Evolutionary conservation across 1,140 invertebrate genomes (phyloP).

Genomic region (Samia ricini): DNA sequence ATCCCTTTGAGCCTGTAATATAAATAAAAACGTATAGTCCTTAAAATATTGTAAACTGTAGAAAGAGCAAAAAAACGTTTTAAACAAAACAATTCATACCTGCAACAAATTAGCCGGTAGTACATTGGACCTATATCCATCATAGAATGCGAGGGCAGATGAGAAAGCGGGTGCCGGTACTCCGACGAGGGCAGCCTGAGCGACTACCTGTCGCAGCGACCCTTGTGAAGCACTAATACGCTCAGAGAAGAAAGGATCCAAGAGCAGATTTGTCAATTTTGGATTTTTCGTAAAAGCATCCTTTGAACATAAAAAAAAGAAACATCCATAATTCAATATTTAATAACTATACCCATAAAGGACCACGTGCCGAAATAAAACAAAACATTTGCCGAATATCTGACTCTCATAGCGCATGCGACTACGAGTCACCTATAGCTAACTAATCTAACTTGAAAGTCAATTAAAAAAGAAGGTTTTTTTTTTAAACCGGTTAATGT

Average conservation of each 20-base stretch:
- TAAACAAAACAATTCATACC: conserved; percentile 71
- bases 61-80: background rate
- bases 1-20: conserved; percentile 94
- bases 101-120: conserved; percentile 96
- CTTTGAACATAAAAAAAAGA: conserved; percentile 67
- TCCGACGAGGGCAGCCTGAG: conserved; percentile 84
- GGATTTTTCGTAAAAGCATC: conserved; percentile 96
- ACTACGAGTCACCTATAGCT: too few relatives aligned
- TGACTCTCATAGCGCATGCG: too few relatives aligned
- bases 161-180: conserved; percentile 96
- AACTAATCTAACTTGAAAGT: too few relatives aligned
- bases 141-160: conserved; percentile 97
- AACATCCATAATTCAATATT: too few relatives aligned
- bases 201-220: conserved; percentile 84
- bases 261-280: conserved; percentile 91
- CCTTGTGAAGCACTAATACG: conserved; percentile 89
- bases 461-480: too few relatives aligned
- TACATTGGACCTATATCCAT: conserved; percentile 91
- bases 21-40: conserved; percentile 9
- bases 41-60: background rate
- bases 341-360: too few relatives aligned
- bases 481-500: too few relatives aligned
- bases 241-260: conserved; percentile 96
- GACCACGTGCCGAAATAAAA: too few relatives aligned
- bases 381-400: too few relatives aligned